Conservation (phyloP, 2,888 invertebrate species). For the Thyatira batis region DNA sequence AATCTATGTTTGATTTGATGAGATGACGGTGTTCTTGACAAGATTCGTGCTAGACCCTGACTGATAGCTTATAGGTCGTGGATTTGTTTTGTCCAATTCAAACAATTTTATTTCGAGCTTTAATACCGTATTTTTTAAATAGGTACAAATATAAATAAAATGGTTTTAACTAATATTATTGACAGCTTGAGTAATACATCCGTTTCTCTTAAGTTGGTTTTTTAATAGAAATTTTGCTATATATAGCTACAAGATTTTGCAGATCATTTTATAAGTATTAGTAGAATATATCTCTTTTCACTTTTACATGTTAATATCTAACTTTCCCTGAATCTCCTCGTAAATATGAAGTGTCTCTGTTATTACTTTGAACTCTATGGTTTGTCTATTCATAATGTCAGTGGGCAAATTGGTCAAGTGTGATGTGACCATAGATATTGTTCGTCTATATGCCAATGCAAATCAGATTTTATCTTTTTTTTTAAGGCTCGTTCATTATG, state of each 20-base stretch:
- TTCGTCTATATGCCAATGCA: neutral
- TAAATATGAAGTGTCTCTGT: neutral
- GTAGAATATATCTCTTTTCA: neutral
- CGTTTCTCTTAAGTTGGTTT: no score
- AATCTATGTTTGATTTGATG: neutral
- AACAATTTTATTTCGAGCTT: no score
- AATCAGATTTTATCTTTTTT: neutral
- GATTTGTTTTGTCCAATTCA: no score
- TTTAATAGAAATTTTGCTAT: no score
- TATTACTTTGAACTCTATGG: slow-evolving; percentile 4
- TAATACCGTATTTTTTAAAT: no score
- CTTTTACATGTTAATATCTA: neutral
- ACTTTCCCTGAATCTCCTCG: slow-evolving; percentile 3
- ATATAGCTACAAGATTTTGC: no score
- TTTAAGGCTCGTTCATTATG: no score
- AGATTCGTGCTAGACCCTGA: no score
- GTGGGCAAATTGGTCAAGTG: slow-evolving; percentile 4
- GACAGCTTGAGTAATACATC: no score
- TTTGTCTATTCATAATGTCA: slow-evolving; percentile 4
- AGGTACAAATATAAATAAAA: no score
- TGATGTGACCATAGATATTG: neutral
- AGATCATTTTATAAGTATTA: neutral
- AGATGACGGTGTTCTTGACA: neutral
- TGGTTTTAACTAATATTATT: no score
- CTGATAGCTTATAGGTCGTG: no score